Conservation (phyloP, 2,797 vertebrate genomes). For the Chelon labrosus region DNA sequence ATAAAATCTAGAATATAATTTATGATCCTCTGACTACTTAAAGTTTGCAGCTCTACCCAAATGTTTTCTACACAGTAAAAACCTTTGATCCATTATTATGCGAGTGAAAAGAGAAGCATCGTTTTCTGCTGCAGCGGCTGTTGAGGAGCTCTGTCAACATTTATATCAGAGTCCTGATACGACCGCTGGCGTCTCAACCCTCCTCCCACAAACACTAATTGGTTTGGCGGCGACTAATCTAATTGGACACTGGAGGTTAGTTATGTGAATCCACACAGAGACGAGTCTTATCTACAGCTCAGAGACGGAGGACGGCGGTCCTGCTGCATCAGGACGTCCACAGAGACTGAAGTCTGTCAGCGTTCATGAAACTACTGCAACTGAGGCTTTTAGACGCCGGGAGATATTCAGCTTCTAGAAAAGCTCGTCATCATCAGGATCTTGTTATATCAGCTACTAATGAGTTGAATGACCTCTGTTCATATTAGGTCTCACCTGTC, state of each 20-base stretch:
- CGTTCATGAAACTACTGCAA: no score
- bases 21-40: constrained; percentile 13
- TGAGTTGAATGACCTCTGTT: no score
- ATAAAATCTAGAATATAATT: not conserved
- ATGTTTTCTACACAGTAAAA: not conserved
- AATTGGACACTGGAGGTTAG: constrained; percentile 67
- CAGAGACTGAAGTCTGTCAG: no score
- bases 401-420: no score
- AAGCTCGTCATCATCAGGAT: no score
- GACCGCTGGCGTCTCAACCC: constrained; percentile 30
- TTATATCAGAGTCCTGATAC: constrained; percentile 38
- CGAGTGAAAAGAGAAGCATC: not conserved
- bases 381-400: no score
- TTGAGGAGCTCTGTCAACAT: constrained; percentile 56
- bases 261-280: constrained; percentile 60
- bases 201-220: constrained; percentile 58
- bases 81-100: constrained; percentile 11
- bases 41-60: not conserved
- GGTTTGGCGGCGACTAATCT: constrained; percentile 58
- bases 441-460: no score
- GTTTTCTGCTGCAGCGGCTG: constrained; percentile 47
- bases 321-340: no score
- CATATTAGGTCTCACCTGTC: no score
- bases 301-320: not conserved
- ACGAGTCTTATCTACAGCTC: constrained; percentile 29